phyloP scores from a whole-genome alignment of 1,140 invertebrate genomes.

The Papilio polytes region DNA sequence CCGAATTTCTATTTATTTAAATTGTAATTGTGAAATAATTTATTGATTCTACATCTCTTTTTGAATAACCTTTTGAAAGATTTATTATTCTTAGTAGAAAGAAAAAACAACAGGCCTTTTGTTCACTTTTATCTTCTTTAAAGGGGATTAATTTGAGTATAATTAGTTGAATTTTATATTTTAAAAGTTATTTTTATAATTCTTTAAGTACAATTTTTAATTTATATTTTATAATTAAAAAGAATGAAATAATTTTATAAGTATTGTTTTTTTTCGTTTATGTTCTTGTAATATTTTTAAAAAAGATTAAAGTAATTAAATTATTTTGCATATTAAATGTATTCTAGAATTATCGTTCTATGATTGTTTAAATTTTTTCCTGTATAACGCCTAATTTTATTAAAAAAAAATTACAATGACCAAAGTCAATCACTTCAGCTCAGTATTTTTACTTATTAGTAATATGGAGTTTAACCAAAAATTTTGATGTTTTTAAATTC shows the following conservation, averaged over 20 bases:
- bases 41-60: neutral
- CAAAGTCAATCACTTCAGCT: neutral
- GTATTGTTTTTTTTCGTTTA: neutral
- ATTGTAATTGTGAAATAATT: neutral
- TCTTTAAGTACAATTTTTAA: neutral
- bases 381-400: neutral
- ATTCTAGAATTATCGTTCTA: neutral
- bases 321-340: neutral
- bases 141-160: neutral
- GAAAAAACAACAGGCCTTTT: neutral
- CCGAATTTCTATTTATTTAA: neutral
- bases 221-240: neutral
- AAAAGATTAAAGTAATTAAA: neutral
- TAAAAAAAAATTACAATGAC: neutral
- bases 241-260: constrained; percentile 6
- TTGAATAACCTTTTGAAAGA: neutral
- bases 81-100: neutral
- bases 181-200: constrained; percentile 13
- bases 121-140: neutral
- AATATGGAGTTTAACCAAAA: neutral
- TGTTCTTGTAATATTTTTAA: neutral
- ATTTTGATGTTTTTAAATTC: neutral
- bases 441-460: neutral
- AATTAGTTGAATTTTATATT: neutral
- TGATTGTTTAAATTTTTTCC: neutral